A percentile compares a stretch with the other conserved stretches of the same genome.
Conservation (phyloP, 2,113 vertebrate genomes). For the Mirounga angustirostris region DNA sequence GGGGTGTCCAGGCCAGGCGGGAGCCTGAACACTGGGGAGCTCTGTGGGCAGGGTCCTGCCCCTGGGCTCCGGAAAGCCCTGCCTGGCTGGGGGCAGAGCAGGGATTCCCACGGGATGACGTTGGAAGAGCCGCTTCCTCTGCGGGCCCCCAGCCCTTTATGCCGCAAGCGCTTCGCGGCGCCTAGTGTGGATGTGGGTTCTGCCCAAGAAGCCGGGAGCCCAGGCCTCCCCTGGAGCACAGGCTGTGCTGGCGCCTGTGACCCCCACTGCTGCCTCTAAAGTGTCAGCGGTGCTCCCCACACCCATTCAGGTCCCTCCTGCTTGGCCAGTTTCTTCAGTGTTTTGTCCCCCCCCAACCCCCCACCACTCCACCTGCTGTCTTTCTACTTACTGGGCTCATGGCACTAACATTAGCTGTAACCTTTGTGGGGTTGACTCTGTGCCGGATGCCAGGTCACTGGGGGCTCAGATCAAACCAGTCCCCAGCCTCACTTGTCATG, state of each 20-base stretch:
- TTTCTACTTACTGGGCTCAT: neutral
- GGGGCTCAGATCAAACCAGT: neutral
- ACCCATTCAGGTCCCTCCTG: neutral
- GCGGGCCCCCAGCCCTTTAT: too few relatives aligned
- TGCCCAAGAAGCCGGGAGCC: neutral
- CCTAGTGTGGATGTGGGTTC: neutral
- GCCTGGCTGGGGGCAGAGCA: neutral
- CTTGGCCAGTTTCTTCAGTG: neutral
- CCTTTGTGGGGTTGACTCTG: neutral
- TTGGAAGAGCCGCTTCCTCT: neutral
- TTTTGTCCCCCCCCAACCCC: neutral
- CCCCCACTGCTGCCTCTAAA: neutral
- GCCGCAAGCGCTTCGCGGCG: neutral
- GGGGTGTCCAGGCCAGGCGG: neutral
- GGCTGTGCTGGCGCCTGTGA: neutral
- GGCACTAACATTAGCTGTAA: neutral
- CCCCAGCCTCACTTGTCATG: neutral
- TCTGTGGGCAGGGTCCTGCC: neutral
- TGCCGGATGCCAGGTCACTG: neutral
- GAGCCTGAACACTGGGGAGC: neutral
- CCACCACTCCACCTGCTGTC: neutral
- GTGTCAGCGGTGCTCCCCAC: neutral
- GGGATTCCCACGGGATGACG: neutral
- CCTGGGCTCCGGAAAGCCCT: neutral
- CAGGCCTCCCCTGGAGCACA: neutral